Evolutionary conservation across 2,888 invertebrate species (phyloP).

Genomic region (Sminthurides aquaticus): DNA sequence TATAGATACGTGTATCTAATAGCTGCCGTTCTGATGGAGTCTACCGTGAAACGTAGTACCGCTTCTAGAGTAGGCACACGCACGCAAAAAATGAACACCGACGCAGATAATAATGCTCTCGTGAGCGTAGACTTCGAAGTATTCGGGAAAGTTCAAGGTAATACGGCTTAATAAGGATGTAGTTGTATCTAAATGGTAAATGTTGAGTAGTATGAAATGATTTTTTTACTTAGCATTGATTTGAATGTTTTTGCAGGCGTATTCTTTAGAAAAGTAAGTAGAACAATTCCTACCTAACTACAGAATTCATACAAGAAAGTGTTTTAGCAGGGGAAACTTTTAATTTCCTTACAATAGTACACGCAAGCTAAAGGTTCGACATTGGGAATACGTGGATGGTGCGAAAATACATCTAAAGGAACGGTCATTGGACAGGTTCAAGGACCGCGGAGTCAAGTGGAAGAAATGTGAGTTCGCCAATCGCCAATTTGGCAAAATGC

Average conservation of each 20-base stretch:
- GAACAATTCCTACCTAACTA: too few species aligned
- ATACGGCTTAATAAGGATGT: neutral
- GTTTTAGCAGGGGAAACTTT: neutral
- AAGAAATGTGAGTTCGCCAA: conserved; percentile 52
- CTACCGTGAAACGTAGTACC: neutral
- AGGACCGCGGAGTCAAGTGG: conserved; percentile 56
- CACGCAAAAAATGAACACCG: neutral
- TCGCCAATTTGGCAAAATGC: neutral
- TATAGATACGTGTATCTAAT: too few species aligned
- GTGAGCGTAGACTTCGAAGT: conserved; percentile 37
- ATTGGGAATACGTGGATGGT: conserved; percentile 63
- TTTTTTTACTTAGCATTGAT: conserved; percentile 1
- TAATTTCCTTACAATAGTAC: conserved; percentile 49
- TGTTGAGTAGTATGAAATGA: conserved; percentile 10
- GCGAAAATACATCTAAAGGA: conserved; percentile 60
- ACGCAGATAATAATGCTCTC: neutral
- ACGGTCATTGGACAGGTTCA: conserved; percentile 63
- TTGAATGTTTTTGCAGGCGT: conserved; percentile 30
- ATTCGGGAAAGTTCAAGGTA: conserved; percentile 38
- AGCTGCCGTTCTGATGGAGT: too few species aligned
- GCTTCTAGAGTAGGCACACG: neutral
- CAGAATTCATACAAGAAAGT: neutral
- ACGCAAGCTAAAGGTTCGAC: conserved; percentile 60
- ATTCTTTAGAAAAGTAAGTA: conserved; percentile 37
- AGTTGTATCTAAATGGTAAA: neutral